Conservation (phyloP, 2,888 invertebrate species). For the Yponomeuta plumbellus region DNA sequence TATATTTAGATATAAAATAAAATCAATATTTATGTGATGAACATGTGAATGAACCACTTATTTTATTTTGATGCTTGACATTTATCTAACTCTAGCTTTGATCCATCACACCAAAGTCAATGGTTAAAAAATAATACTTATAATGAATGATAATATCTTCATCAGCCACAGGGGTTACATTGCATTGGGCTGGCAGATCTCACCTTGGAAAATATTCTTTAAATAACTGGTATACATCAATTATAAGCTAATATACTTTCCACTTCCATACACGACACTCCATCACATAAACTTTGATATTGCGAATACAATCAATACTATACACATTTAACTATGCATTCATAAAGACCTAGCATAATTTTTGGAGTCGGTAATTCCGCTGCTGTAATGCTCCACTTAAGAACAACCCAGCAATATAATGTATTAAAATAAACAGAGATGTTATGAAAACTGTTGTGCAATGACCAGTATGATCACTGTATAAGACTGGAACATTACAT, state of each 20-base stretch:
- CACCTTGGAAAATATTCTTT: constrained; percentile 28
- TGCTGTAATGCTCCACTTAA: constrained; percentile 37
- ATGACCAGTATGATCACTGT: neutral
- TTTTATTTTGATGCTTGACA: neutral
- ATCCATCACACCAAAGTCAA: neutral
- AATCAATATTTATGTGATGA: constrained; percentile 24
- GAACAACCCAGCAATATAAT: constrained; percentile 44
- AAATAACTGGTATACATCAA: constrained; percentile 50
- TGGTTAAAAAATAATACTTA: constrained; percentile 20
- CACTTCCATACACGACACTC: constrained; percentile 40
- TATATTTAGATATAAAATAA: constrained; percentile 20
- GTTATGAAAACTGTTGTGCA: constrained; percentile 5
- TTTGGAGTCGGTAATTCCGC: constrained; percentile 65
- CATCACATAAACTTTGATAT: constrained; percentile 54
- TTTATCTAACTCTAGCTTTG: neutral
- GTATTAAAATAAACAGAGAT: neutral
- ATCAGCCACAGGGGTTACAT: neutral
- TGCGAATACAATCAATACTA: constrained; percentile 51
- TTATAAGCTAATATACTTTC: constrained; percentile 19
- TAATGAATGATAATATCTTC: constrained; percentile 30
- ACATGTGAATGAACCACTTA: constrained; percentile 2
- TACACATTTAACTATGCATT: constrained; percentile 50
- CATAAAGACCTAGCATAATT: constrained; percentile 57
- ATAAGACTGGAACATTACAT: neutral
- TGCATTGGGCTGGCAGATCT: neutral